Evolutionary conservation across 2,888 invertebrate genomes (phyloP), one percentile per base, ranked within the genome.

Genomic region (Dastarcus helophoroides): DNA sequence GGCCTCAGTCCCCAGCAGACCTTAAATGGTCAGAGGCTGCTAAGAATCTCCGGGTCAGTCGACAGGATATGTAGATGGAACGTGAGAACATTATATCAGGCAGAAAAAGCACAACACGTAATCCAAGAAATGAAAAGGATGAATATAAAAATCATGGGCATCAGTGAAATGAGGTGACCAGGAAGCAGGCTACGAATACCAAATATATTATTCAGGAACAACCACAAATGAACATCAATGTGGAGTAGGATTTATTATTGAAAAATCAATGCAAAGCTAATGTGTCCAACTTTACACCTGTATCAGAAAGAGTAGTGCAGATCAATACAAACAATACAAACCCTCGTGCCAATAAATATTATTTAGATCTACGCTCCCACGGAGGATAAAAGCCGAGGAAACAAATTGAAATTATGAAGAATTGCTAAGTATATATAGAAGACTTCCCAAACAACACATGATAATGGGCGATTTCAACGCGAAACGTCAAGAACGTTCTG

Each of bases 381-480:
- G 17, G 32, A 31, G 15, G 29, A 39, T n/a, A 38, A 38, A 15
- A 11, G 27, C 22, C 7, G 33, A 33, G 13, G 38, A 37, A 29
- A 36, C 38, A 23, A 40, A 41, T 29, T 14, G 33, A 24, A 36
- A 39, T 14, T 31, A 41, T 26, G 15, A 38, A 21, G 31, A 37
- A 14, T 25, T 37, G 21, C 25, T 30, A 22, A 22, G 32, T 10
- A 29, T 29, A 22, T 25, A 35, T 22, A 30, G 26, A 42, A 41
- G 21, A 17, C 30, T 32, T 22, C 33, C 28, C 30, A 35, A 37
- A 23, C 16, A 29, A 6, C 30, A 31, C 13, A 26, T 33, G 26
- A 33, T 40, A 14, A 35, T 36, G 29, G 41, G 41, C 6, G 42
- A 45, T 22, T 40, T 38, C 13, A 41, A 46, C 33, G 43, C 43